A percentile compares a stretch with the other conserved stretches of the same genome.
These are phyloP conservation scores for Discoglossus pictus DNA, from an alignment of 2,797 vertebrate genomes.

Conservation along the genomic window DNA sequence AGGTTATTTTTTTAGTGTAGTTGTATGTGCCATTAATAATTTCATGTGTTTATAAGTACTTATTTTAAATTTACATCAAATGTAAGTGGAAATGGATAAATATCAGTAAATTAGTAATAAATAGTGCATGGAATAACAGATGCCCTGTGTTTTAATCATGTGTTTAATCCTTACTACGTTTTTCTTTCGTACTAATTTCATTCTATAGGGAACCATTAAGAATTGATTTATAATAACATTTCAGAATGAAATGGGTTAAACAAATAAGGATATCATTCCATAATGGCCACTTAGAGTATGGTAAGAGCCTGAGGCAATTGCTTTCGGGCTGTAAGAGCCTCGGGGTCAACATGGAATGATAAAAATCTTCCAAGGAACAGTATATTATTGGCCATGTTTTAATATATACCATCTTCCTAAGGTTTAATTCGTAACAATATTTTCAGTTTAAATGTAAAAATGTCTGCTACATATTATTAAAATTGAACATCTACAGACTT, in stretches of 20 bases:
- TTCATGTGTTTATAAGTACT: too few species aligned
- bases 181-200: not conserved
- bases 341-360: slow-evolving; percentile 55
- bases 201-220: not conserved
- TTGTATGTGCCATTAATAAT: too few species aligned
- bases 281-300: slow-evolving; percentile 57
- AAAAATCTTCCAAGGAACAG: slow-evolving; percentile 56
- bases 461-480: slow-evolving; percentile 39
- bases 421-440: slow-evolving; percentile 49
- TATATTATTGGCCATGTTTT: slow-evolving; percentile 57
- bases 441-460: slow-evolving; percentile 52
- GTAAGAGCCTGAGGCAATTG: slow-evolving; percentile 55
- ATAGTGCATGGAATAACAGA: too few species aligned
- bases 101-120: too few species aligned
- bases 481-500: slow-evolving; percentile 36
- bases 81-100: too few species aligned
- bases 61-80: too few species aligned
- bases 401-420: slow-evolving; percentile 53
- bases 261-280: slow-evolving; percentile 45
- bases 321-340: slow-evolving; percentile 56
- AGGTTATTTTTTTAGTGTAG: too few species aligned
- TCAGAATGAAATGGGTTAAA: slow-evolving; percentile 35
- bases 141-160: too few species aligned
- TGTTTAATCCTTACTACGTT: too few species aligned
- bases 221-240: slow-evolving; percentile 6